phyloP scores from a whole-genome alignment of 1,140 invertebrate genomes.

The Leptoteleia sp. region DNA sequence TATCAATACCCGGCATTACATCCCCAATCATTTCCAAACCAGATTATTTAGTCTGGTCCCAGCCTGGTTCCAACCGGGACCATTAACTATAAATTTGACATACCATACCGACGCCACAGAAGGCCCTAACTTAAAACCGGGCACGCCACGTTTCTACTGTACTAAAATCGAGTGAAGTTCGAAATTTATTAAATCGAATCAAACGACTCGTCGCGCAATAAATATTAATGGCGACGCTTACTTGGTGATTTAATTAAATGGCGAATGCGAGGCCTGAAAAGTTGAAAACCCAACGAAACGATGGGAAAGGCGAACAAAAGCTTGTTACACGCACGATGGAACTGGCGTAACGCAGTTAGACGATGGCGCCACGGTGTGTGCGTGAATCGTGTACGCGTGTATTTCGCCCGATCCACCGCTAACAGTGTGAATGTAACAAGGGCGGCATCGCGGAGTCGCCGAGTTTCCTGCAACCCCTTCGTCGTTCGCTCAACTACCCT shows the following conservation, averaged over 20 bases:
- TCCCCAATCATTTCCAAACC: too few species aligned
- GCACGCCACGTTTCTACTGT: too few species aligned
- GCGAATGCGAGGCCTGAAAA: conserved; percentile 59
- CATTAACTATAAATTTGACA: too few species aligned
- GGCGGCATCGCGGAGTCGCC: conserved; percentile 53
- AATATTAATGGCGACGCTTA: conserved; percentile 61
- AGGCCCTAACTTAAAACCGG: too few species aligned
- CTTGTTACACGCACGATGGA: conserved; percentile 69
- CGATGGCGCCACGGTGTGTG: conserved; percentile 29
- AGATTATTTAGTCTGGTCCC: too few species aligned
- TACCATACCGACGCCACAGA: too few species aligned
- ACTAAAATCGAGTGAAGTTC: conserved; percentile 1
- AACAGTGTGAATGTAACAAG: conserved; percentile 66
- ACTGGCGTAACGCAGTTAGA: conserved; percentile 49
- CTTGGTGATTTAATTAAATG: conserved; percentile 64
- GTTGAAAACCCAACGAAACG: conserved; percentile 66
- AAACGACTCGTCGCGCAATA: conserved; percentile 27
- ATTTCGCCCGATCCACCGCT: conserved; percentile 26
- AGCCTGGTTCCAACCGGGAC: too few species aligned
- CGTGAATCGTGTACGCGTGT: conserved; percentile 45
- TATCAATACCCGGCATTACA: too few species aligned
- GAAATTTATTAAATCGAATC: conserved; percentile 29
- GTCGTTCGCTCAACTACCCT: conserved; percentile 58
- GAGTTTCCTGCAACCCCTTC: conserved; percentile 60
- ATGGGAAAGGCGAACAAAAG: conserved; percentile 63